Evolutionary conservation across 2,113 vertebrate species (phyloP), one percentile per base, ranked within the genome.

Genomic region (Sinocyclocheilus rhinocerous): DNA sequence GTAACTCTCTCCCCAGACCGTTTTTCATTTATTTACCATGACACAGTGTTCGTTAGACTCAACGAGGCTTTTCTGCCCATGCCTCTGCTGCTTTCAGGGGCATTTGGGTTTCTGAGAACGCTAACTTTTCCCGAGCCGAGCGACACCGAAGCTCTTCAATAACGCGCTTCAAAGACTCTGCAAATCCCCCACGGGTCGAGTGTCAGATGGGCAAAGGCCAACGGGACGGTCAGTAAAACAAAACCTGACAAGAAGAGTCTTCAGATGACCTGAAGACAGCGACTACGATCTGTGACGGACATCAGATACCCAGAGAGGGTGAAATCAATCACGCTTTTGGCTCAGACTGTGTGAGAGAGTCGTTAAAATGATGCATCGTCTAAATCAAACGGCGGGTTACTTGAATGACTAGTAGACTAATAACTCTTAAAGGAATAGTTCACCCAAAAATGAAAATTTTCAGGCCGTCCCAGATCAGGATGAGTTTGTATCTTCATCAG

Each of bases 181-280:
- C 42, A 67, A 92, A 91, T 85, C 89, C 87, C 81, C 73, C 48
- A 33, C 76, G 84, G 86, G 85, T 92, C 87, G 76, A 79, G 87
- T 93, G 91, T 92, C 91, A 22, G 85, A 81, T 69, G 36, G 57
- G 65, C 84, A 67, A 87, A 80, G 59, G 70, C 85, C 87, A 81
- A 85, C 70, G 18, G 87, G 83, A 9, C 55, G 63, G 90, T 90
- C 89, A 87, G 85, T 92, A 90, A 92, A 92, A 93, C 88, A 86
- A 90, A 90, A 86, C 88, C 87, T 87, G 88, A 84, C 84, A 79
- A 90, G 91, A 91, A 86, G 63, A 88, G 88, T 24, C n/a, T 50
- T 76, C n/a, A 76, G 42, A 76, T 16, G 73, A 33, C 63, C 42
- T 45, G 42, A 45, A 45, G 42, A 48, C 45, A 0, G 11, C 45